These are phyloP conservation scores for Sebastes nivosus DNA, from an alignment of 2,797 vertebrate genomes.

Conservation along the genomic window DNA sequence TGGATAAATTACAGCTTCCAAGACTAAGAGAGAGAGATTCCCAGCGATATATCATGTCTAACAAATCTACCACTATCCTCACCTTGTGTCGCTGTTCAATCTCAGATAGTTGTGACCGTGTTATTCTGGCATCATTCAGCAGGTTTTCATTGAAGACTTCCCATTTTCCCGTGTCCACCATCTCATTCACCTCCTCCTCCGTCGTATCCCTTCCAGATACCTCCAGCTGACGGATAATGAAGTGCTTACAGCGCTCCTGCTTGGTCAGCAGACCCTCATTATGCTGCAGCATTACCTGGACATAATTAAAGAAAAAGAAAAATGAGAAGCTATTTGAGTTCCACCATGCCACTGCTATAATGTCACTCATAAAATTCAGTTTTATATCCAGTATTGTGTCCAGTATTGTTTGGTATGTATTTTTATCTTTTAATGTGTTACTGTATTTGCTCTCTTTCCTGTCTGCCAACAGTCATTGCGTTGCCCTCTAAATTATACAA, in stretches of 20 bases:
- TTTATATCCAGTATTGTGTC: too few species aligned
- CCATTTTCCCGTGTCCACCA: conserved; percentile 94
- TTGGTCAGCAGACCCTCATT: conserved; percentile 88
- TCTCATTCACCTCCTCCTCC: conserved; percentile 91
- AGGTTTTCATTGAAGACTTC: conserved; percentile 96
- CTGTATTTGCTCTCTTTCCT: neutral
- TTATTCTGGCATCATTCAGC: conserved; percentile 90
- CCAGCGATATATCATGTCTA: neutral
- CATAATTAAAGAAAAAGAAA: conserved; percentile 41
- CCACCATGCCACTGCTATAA: neutral
- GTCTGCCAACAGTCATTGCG: neutral
- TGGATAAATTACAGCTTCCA: neutral
- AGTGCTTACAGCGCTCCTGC: conserved; percentile 92
- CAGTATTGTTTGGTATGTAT: neutral
- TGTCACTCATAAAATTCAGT: neutral
- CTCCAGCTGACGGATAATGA: conserved; percentile 93
- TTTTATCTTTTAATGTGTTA: neutral
- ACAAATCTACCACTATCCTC: neutral
- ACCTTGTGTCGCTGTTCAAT: conserved; percentile 93
- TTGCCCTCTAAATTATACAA: neutral
- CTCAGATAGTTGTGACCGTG: conserved; percentile 90
- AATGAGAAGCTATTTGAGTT: conserved; percentile 20
- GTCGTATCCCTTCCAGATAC: conserved; percentile 89
- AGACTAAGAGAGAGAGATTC: neutral
- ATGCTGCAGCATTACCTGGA: conserved; percentile 87